A percentile compares a stretch with the other conserved stretches of the same genome.
These are phyloP conservation scores for Zoroaster sp. DNA, from an alignment of 53 echinoderm and acorn worm species.

Conservation along the genomic window DNA sequence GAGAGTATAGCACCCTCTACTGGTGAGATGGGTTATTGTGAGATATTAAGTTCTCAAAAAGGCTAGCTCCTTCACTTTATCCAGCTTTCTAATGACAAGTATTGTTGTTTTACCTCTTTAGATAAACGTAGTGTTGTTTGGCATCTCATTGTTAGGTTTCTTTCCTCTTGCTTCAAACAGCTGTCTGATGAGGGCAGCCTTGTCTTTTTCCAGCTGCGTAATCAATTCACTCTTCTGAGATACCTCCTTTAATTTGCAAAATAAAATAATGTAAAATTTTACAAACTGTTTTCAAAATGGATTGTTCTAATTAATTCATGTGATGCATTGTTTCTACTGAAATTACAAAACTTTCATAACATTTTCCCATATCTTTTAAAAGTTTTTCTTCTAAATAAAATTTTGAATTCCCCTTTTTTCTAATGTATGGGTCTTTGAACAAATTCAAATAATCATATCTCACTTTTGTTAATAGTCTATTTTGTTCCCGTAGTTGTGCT, in stretches of 20 bases:
- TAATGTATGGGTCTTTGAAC: neutral
- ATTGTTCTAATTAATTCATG: neutral
- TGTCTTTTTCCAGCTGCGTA: constrained; percentile 86
- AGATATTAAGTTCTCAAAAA: too few relatives aligned
- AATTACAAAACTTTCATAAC: neutral
- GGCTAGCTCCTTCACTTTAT: too few relatives aligned
- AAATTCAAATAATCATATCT: neutral
- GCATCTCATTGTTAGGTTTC: constrained; percentile 46
- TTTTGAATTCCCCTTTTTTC: neutral
- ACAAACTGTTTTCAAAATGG: neutral
- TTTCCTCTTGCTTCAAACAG: constrained; percentile 88
- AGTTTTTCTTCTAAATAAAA: neutral
- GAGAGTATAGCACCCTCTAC: too few relatives aligned
- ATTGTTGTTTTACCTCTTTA: constrained; percentile 45
- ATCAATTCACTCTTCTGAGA: constrained; percentile 81
- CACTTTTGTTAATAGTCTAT: constrained; percentile 26
- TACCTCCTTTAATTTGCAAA: constrained; percentile 70
- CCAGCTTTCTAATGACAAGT: too few relatives aligned
- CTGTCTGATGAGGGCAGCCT: constrained; percentile 89
- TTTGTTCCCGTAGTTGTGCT: constrained; percentile 85
- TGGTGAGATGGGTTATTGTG: too few relatives aligned
- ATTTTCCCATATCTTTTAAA: neutral
- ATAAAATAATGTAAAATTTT: neutral
- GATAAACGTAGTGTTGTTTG: constrained; percentile 81
- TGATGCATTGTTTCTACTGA: neutral